phyloP scores from a whole-genome alignment of 2,797 vertebrate species.

The Margarornis squamiger region DNA sequence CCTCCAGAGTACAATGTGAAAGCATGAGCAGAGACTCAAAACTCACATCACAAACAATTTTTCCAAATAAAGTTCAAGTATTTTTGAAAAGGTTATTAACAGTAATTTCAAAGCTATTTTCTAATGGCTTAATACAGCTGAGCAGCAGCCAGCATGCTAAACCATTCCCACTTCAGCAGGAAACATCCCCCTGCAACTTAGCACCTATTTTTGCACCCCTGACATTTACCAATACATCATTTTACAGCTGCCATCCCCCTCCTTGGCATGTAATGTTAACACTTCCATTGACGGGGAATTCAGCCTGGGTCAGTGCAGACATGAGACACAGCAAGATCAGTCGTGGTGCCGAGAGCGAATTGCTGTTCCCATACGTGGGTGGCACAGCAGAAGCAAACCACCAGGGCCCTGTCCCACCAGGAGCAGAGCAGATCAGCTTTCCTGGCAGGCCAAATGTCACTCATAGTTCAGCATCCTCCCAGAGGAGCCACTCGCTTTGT shows the following conservation, averaged over 20 bases:
- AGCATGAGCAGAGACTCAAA: neutral
- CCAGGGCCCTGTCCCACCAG: fast-evolving
- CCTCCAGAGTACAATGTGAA: neutral
- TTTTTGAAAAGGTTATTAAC: neutral
- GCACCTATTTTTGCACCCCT: neutral
- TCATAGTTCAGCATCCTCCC: neutral
- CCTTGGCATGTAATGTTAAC: neutral
- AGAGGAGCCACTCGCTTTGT: neutral
- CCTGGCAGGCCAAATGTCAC: neutral
- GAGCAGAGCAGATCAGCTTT: neutral
- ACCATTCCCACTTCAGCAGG: neutral
- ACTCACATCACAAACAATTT: neutral
- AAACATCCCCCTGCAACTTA: neutral
- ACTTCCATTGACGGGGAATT: neutral
- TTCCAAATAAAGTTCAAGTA: neutral
- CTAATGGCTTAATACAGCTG: neutral
- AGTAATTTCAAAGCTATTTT: neutral
- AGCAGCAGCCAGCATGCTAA: neutral
- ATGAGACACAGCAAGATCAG: neutral
- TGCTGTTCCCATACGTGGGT: fast-evolving
- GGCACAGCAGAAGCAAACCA: neutral
- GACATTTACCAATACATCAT: neutral
- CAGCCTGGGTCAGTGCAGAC: neutral
- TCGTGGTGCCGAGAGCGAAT: fast-evolving
- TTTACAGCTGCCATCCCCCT: neutral